Conservation (phyloP, 2,113 vertebrate genomes). For the Stegostoma tigrinum region DNA sequence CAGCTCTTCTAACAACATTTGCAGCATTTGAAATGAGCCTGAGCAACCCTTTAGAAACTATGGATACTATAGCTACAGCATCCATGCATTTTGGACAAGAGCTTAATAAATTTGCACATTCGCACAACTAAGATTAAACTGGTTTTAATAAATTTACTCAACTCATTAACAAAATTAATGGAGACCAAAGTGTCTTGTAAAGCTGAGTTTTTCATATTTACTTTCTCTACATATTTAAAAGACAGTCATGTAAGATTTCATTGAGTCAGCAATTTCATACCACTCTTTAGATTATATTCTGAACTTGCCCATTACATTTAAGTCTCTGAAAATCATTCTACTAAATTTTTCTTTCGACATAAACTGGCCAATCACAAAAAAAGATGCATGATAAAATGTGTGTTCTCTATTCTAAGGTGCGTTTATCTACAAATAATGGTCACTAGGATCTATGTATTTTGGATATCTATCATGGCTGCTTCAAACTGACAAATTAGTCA, state of each 20-base stretch:
- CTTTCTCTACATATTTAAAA: neutral
- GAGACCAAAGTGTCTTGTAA: neutral
- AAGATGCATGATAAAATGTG: too few species aligned
- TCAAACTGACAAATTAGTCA: too few species aligned
- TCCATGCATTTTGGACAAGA: neutral
- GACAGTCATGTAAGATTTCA: neutral
- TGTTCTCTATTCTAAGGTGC: too few species aligned
- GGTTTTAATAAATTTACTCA: neutral
- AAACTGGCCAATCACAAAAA: too few species aligned
- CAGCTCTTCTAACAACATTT: neutral
- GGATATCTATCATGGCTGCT: too few species aligned
- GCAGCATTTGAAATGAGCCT: neutral
- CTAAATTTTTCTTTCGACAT: neutral
- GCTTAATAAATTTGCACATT: neutral
- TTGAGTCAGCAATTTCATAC: neutral
- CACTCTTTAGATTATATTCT: neutral
- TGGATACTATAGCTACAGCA: neutral
- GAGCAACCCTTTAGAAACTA: neutral
- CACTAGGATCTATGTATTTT: too few species aligned
- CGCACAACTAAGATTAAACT: neutral
- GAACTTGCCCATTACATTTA: neutral
- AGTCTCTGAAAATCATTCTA: neutral
- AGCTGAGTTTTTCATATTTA: neutral
- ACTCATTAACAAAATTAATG: neutral
- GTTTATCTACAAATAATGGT: too few species aligned